Percentiles rank a stretch among this genome's conserved stretches.
These are phyloP conservation scores for Xestoiulus laeticollis DNA, from an alignment of 2,888 invertebrate species.

Conservation along the genomic window DNA sequence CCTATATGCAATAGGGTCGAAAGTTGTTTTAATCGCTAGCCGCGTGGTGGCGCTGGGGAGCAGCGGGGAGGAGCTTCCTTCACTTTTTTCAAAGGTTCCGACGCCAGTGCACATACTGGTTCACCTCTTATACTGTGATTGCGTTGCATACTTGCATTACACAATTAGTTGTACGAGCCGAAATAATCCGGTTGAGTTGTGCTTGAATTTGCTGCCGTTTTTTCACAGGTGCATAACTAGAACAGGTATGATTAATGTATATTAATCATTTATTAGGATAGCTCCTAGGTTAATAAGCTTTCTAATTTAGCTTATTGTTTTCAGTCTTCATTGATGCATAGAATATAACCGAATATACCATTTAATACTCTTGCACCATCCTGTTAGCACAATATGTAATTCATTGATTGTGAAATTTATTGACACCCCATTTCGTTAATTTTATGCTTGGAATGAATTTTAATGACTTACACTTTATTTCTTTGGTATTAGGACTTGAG, in stretches of 20 bases:
- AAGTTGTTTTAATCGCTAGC: no score
- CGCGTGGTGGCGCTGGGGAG: no score
- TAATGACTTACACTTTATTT: background rate
- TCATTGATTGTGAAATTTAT: background rate
- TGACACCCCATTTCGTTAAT: background rate
- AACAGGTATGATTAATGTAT: background rate
- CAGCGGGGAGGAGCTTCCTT: no score
- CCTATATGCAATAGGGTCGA: no score
- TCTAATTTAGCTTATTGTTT: background rate
- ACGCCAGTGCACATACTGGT: no score
- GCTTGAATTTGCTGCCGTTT: background rate
- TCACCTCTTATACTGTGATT: no score
- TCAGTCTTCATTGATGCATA: background rate
- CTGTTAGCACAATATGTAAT: background rate
- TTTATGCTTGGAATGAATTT: background rate
- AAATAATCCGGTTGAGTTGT: conserved; percentile 1
- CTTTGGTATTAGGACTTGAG: background rate
- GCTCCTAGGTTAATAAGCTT: background rate
- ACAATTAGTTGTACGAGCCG: background rate
- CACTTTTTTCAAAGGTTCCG: no score
- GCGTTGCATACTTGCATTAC: background rate
- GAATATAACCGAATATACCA: no score
- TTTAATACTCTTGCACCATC: no score
- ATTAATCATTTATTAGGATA: background rate
- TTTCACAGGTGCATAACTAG: background rate